Conservation (phyloP, 2,888 invertebrate genomes). For the Machimus atricapillus region DNA sequence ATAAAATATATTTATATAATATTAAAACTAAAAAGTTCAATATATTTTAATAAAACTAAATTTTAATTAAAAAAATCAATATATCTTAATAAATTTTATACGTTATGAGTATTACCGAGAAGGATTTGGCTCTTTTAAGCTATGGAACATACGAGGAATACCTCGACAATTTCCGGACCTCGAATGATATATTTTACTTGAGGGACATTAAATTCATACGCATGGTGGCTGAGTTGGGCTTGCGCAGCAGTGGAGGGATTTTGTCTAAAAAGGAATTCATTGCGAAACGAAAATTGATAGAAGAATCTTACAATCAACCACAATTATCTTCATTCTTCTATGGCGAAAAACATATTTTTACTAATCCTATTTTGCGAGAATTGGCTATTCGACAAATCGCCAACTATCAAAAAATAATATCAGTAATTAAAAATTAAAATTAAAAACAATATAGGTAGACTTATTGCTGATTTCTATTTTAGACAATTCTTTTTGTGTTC, state of each 20-base stretch:
- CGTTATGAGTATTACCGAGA: neutral
- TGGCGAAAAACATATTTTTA: neutral
- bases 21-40: neutral
- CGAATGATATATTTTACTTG: neutral
- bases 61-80: too few relatives aligned
- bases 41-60: neutral
- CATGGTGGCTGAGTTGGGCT: neutral
- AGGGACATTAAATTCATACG: neutral
- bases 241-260: neutral
- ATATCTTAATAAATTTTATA: too few relatives aligned
- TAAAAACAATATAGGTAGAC: neutral
- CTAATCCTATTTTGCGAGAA: neutral
- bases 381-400: neutral
- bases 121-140: neutral
- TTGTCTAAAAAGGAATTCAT: neutral
- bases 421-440: neutral
- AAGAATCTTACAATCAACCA: neutral
- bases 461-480: constrained; percentile 45
- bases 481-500: constrained; percentile 82
- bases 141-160: neutral
- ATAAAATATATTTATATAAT: neutral
- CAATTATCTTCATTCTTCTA: neutral
- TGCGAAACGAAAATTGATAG: neutral
- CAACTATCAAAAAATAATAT: neutral
- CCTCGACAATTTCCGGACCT: neutral